phyloP scores from a whole-genome alignment of 2,113 vertebrate species.

The Rhinolophus ferrumequinum region DNA sequence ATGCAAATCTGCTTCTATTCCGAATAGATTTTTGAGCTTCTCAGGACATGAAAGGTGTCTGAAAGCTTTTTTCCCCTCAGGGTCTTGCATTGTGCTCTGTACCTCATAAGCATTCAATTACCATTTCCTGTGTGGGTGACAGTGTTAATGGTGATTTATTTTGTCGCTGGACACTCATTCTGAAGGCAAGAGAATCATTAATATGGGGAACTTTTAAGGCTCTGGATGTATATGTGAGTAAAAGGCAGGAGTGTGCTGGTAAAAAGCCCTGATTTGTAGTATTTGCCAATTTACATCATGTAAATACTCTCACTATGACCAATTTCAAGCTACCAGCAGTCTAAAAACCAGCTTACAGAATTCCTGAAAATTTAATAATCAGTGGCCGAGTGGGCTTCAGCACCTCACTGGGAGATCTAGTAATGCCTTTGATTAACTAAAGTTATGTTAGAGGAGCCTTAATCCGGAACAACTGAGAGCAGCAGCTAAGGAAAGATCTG shows the following conservation, averaged over 20 bases:
- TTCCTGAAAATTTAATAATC: not conserved
- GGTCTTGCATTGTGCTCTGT: not conserved
- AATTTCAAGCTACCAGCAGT: not conserved
- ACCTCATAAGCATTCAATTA: not conserved
- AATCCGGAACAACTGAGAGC: not conserved
- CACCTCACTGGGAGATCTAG: not conserved
- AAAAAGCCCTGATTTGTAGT: not conserved
- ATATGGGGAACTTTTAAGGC: not conserved
- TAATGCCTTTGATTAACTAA: not conserved
- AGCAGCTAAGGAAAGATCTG: not conserved
- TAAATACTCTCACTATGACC: not conserved
- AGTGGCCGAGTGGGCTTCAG: not conserved
- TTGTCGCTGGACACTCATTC: not conserved
- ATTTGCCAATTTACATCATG: not conserved
- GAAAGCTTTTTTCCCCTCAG: not conserved
- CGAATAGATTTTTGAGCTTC: slow-evolving; percentile 1
- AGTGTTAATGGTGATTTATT: not conserved
- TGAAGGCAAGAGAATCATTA: not conserved
- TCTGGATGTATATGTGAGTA: not conserved
- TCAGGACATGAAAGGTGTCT: not conserved
- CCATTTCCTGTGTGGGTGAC: not conserved
- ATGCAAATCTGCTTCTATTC: not conserved
- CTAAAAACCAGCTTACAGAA: slow-evolving; percentile 1
- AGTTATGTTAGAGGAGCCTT: not conserved
- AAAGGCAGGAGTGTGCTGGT: not conserved